Percentiles rank a stretch among this genome's conserved stretches.
Evolutionary conservation across 2,113 vertebrate genomes (phyloP).

Genomic region (Takifugu flavidus): DNA sequence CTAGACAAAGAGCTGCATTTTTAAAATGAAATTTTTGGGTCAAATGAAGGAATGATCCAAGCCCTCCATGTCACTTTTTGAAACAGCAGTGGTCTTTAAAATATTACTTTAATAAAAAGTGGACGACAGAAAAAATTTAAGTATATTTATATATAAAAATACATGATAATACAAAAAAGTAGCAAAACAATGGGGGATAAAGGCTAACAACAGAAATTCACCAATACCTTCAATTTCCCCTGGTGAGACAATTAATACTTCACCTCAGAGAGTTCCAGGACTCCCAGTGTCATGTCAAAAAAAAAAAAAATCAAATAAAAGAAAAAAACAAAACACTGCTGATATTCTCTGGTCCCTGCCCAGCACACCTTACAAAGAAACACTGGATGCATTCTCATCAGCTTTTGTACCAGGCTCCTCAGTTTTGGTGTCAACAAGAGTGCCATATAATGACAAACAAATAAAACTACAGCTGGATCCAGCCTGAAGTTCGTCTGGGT

Average conservation of each 20-base stretch:
- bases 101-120: constrained; percentile 79
- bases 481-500: constrained; percentile 44
- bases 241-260: constrained; percentile 48
- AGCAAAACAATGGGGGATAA: constrained; percentile 76
- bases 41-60: constrained; percentile 59
- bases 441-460: constrained; percentile 64
- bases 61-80: constrained; percentile 58
- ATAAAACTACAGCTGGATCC: constrained; percentile 46
- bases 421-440: constrained; percentile 45
- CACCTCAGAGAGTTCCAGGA: constrained; percentile 52
- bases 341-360: constrained; percentile 70
- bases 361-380: constrained; percentile 50
- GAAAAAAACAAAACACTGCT: constrained; percentile 37
- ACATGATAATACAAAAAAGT: constrained; percentile 80
- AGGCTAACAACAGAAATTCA: constrained; percentile 72
- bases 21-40: constrained; percentile 35
- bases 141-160: constrained; percentile 82
- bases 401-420: constrained; percentile 39
- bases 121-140: constrained; percentile 75
- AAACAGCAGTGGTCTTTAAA: constrained; percentile 76
- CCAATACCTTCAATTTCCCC: constrained; percentile 71
- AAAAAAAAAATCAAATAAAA: constrained; percentile 7
- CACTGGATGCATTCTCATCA: constrained; percentile 34
- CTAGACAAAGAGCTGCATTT: constrained; percentile 48
- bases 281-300: constrained; percentile 55